These are phyloP conservation scores for Linyphia triangularis DNA, from an alignment of 2,888 invertebrate genomes.

Conservation along the genomic window DNA sequence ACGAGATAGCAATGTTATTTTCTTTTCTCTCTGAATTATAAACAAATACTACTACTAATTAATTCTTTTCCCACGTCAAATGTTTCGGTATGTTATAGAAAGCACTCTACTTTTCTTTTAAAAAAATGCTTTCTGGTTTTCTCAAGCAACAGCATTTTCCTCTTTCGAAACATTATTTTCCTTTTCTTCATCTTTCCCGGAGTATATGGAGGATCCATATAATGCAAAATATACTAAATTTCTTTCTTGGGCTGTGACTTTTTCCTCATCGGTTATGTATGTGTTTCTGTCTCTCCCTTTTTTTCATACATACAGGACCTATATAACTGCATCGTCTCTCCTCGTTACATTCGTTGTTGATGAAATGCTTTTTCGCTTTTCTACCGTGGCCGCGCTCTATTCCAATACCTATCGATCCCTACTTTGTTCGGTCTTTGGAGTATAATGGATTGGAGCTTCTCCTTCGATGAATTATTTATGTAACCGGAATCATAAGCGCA, in stretches of 20 bases:
- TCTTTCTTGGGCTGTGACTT: slow-evolving; percentile 4
- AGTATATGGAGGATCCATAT: too few species aligned
- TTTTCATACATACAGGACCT: neutral
- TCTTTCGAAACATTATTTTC: too few species aligned
- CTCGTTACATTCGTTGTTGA: slow-evolving; percentile 12
- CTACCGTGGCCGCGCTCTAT: neutral
- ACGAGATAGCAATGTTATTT: too few species aligned
- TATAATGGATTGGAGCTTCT: slow-evolving; percentile 56
- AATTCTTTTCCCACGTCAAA: too few species aligned
- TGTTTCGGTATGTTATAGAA: too few species aligned
- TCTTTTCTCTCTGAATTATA: too few species aligned
- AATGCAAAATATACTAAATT: too few species aligned
- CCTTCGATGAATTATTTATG: slow-evolving; percentile 65
- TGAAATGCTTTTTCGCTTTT: slow-evolving; percentile 9
- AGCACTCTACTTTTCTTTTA: too few species aligned
- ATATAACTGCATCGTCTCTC: slow-evolving; percentile 8
- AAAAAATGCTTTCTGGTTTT: too few species aligned
- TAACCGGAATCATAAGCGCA: slow-evolving; percentile 23
- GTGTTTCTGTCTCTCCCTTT: neutral
- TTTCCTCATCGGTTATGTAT: neutral
- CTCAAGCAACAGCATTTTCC: too few species aligned
- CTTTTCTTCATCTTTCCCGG: too few species aligned
- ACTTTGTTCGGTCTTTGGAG: slow-evolving; percentile 23
- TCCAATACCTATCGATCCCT: slow-evolving; percentile 25
- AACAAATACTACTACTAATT: too few species aligned